A percentile compares a stretch with the other conserved stretches of the same genome.
phyloP scores from a whole-genome alignment of 2,888 invertebrate species.

The Brachypterus glaber region DNA sequence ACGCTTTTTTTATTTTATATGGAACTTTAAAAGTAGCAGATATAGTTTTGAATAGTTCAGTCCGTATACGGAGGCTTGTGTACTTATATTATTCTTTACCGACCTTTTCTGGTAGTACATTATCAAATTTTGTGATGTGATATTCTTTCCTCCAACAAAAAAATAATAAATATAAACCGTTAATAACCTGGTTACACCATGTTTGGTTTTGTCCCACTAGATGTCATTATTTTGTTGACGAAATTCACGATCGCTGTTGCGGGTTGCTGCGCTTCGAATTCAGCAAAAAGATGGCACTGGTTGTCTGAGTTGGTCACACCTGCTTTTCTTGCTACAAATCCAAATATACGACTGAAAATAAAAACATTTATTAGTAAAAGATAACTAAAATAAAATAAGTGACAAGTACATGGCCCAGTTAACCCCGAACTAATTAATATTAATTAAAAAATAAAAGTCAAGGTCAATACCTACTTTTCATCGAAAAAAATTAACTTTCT shows the following conservation, averaged over 20 bases:
- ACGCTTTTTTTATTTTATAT: too few species aligned
- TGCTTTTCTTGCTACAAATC: conserved; percentile 87
- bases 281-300: conserved; percentile 95
- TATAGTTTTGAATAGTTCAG: too few species aligned
- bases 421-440: too few species aligned
- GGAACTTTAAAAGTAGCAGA: too few species aligned
- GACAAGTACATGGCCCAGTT: too few species aligned
- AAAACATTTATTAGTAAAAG: too few species aligned
- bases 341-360: conserved; percentile 74
- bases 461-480: too few species aligned
- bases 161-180: conserved; percentile 6
- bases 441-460: too few species aligned
- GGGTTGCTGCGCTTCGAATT: conserved; percentile 87
- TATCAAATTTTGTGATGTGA: conserved; percentile 24
- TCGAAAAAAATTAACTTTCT: too few species aligned
- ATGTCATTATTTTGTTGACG: conserved; percentile 68
- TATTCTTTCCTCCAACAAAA: conserved; percentile 13
- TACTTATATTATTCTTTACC: too few species aligned
- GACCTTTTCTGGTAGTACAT: too few species aligned
- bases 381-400: background rate
- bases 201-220: conserved; percentile 46
- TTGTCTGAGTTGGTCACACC: conserved; percentile 75
- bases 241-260: conserved; percentile 90
- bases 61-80: too few species aligned
- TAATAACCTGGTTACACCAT: conserved; percentile 38